Base-by-base conservation (phyloP, 2,888 invertebrate species). In the Crepidodera aurea region DNA sequence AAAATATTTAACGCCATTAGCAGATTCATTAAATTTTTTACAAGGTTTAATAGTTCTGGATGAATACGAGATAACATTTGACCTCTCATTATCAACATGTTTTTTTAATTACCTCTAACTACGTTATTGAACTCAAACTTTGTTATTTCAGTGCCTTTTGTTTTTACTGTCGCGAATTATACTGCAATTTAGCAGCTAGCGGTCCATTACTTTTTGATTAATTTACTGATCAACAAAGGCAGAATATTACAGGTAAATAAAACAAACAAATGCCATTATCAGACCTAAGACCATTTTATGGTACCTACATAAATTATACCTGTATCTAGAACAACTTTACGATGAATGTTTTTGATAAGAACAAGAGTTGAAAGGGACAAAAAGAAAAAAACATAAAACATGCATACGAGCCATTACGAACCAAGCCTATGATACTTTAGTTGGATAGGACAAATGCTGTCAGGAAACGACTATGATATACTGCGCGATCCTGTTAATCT, bases 1-100 rank as follows among this genome's bases (percentile, higher is more conserved):
- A 16, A 57, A 50, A 57, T 34, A n/a, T 4, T 55, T 32, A 44
- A 48, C 29, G 27, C 48, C 18, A 34, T 55, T 42, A 29, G 15
- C 16, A 29, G 15, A 29, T 34, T 55, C 29, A 19, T 32, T 34
- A 22, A 32, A 16, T 8, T 37, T 37, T 40, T 34, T 34, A 48
- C 56, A 56, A 56, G 57, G 57, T 57, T 57, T 27, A 54, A 25
- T 4, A 18, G 2, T 13, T 2, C 8, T 32, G 37, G 8, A 34
- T 51, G 19, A 8, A 12, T 6, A 48, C 12, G 34, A 32, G 37
- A 48, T 27, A 27, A 12, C n/a, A 27, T 7, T 27, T 29, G 48
- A 48, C 48, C 48, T 48, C 16, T 29, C 27, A 51, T 51, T 51
- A 51, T 27, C 5, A 8, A 18, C 10, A 8, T 40, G 16, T 40